Conservation (phyloP, 2,888 invertebrate genomes). For the Corythucha ciliata region DNA sequence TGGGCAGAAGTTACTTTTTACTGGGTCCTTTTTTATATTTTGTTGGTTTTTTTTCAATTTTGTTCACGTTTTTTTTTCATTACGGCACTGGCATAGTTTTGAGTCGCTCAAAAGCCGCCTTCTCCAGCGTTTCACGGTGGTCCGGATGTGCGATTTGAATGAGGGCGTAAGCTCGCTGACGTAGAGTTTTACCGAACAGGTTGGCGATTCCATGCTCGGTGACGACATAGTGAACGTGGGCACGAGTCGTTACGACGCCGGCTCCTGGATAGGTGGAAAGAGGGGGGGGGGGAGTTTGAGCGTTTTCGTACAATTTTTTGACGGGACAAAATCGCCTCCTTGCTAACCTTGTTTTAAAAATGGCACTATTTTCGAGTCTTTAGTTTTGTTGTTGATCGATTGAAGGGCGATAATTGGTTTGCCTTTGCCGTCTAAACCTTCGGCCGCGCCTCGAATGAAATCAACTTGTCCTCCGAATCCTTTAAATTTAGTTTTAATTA, state of each 20-base stretch:
- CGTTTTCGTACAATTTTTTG: background rate
- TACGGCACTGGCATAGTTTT: slow-evolving; percentile 63
- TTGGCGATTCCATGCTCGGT: slow-evolving; percentile 86
- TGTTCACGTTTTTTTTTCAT: too few species aligned
- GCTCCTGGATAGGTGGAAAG: slow-evolving; percentile 54
- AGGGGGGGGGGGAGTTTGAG: background rate
- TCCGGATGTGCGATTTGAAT: slow-evolving; percentile 85
- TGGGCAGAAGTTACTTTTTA: too few species aligned
- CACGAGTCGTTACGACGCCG: slow-evolving; percentile 86
- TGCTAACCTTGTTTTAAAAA: slow-evolving; percentile 65
- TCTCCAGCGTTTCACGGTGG: slow-evolving; percentile 73
- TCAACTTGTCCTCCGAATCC: slow-evolving; percentile 64
- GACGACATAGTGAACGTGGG: slow-evolving; percentile 87
- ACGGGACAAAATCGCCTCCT: background rate
- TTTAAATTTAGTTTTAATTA: slow-evolving; percentile 16
- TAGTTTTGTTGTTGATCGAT: slow-evolving; percentile 51
- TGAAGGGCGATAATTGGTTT: slow-evolving; percentile 88
- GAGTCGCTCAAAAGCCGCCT: slow-evolving; percentile 75
- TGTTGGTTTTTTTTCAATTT: too few species aligned
- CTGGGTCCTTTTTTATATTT: too few species aligned
- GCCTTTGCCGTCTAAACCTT: slow-evolving; percentile 72
- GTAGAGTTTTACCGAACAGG: slow-evolving; percentile 77
- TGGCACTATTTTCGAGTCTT: slow-evolving; percentile 60
- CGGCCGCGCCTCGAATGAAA: slow-evolving; percentile 84
- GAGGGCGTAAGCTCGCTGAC: slow-evolving; percentile 81